Evolutionary conservation across 2,797 vertebrate species (phyloP), one percentile per base, ranked within the genome.

Genomic region (Gambusia yucatana): DNA sequence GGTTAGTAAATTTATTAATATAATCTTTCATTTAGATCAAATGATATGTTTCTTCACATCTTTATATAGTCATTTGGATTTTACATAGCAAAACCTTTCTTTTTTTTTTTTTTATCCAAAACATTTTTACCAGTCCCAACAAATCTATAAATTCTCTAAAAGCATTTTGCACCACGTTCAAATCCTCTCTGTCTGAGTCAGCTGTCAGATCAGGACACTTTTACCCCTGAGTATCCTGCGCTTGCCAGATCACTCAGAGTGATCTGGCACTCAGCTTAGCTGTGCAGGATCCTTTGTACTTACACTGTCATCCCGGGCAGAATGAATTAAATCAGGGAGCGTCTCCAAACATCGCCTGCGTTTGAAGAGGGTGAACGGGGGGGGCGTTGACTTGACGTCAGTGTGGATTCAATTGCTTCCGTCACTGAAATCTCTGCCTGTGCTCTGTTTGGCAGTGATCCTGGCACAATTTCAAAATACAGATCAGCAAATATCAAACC

Each of bases 1-100:
- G 67, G 89, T 90, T 6, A 76, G 59, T 84, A 36, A 73, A 30
- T 95, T 93, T 95, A 93, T 92, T 91, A 77, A 85, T 87, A 81
- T 80, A 46, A 78, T 67, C 17, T 65, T 82, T 80, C n/a, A 83
- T 74, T 28, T 82, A 70, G 72, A 87, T 85, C 74, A 86, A 84
- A 77, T 78, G 4, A 17, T 79, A 81, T 80, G 13, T 78, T 80
- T 85, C 69, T 85, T 77, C 6, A 78, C 75, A 83, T 88, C 82
- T 92, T 90, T 89, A 69, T 79, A 89, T 86, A 86, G 67, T 86
- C 44, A 43, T 86, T 67, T 72, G 57, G 47, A 82, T 77, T 72
- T 78, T 52, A 80, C 39, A 79, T 82, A 82, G 88, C 48, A 86
- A 92, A 92, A 91, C 73, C 36, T 48, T 52, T 44, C 48, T 57